Percentiles rank a stretch among this genome's conserved stretches.
phyloP scores from a whole-genome alignment of 2,888 invertebrate species.

The Melanchra persicariae region DNA sequence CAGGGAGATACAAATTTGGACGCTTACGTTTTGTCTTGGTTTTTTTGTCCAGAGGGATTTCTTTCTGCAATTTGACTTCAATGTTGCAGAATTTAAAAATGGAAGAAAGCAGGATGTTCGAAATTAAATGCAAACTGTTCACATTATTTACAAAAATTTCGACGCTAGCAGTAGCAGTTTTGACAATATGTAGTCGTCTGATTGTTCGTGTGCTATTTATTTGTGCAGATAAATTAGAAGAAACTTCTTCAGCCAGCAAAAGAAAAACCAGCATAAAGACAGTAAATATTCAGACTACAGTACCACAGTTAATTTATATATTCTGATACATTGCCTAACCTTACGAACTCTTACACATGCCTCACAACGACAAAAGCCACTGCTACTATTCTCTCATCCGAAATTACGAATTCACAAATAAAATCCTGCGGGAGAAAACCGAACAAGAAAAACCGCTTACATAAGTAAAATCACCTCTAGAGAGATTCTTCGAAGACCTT shows the following conservation, averaged over 20 bases:
- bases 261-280: background rate
- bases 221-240: slow-evolving; percentile 10
- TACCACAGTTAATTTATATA: slow-evolving; percentile 33
- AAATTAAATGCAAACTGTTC: slow-evolving; percentile 26
- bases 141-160: slow-evolving; percentile 11
- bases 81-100: slow-evolving; percentile 2
- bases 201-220: slow-evolving; percentile 11
- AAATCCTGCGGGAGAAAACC: slow-evolving; percentile 40
- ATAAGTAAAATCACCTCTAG: slow-evolving; percentile 61
- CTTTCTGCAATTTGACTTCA: slow-evolving; percentile 28
- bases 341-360: slow-evolving; percentile 11
- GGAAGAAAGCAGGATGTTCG: slow-evolving; percentile 5
- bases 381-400: slow-evolving; percentile 25
- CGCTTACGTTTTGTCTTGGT: slow-evolving; percentile 28
- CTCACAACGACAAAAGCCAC: slow-evolving; percentile 24
- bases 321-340: slow-evolving; percentile 30
- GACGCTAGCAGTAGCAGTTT: background rate
- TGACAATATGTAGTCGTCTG: background rate
- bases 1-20: slow-evolving; percentile 37
- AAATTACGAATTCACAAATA: slow-evolving; percentile 60
- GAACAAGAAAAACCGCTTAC: slow-evolving; percentile 61
- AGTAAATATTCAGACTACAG: slow-evolving; percentile 35
- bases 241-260: slow-evolving; percentile 2
- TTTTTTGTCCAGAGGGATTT: slow-evolving; percentile 19
- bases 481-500: slow-evolving; percentile 63